Evolutionary conservation across 30 jellyfish, hydroid and myxozoan species (phyloP).

Genomic region (Hydra vulgaris): DNA sequence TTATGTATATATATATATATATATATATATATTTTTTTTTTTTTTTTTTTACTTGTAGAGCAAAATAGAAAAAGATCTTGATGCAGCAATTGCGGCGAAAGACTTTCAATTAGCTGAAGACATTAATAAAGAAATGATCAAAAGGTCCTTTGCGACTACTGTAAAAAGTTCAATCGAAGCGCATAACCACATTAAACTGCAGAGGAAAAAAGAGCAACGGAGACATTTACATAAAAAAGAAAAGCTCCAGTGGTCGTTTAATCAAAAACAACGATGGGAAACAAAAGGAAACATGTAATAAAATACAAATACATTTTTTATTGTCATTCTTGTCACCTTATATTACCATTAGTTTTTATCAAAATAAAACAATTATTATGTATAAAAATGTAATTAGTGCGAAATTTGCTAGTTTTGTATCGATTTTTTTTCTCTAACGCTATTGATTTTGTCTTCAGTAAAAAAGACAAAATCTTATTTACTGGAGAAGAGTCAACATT

Average conservation of each 20-base stretch:
- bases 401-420: too few species aligned
- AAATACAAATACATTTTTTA: neutral
- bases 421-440: too few species aligned
- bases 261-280: constrained; percentile 78
- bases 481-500: too few species aligned
- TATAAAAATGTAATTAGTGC: too few species aligned
- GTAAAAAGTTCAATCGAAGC: constrained; percentile 40
- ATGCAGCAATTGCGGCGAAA: constrained; percentile 48
- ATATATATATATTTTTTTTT: too few species aligned
- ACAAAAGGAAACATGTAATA: constrained; percentile 69
- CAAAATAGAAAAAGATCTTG: constrained; percentile 58
- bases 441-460: too few species aligned
- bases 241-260: constrained; percentile 70
- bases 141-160: constrained; percentile 31
- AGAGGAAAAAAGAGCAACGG: constrained; percentile 14
- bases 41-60: constrained; percentile 2
- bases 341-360: too few species aligned
- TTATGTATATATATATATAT: too few species aligned
- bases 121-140: constrained; percentile 49
- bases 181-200: constrained; percentile 16
- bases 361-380: too few species aligned
- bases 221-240: constrained; percentile 27
- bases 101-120: constrained; percentile 54
- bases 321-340: neutral
- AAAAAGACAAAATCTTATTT: too few species aligned